These are phyloP conservation scores for Esperia sulphurella DNA, from an alignment of 2,888 invertebrate genomes.

Conservation along the genomic window DNA sequence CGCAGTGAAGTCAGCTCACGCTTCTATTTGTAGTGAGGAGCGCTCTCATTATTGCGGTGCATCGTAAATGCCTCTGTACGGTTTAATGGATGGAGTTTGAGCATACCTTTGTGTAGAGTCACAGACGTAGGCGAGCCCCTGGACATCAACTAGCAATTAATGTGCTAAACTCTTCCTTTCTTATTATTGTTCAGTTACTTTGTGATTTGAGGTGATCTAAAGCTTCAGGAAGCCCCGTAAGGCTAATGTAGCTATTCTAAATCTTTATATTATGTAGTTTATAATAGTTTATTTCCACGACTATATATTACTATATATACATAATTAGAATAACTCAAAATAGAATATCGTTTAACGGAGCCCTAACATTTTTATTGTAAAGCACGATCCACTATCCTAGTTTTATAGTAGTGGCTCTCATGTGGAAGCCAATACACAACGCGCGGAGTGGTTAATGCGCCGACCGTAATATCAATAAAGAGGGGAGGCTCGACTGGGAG, in stretches of 20 bases:
- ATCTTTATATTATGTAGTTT: too few species aligned
- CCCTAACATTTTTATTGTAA: constrained; percentile 29
- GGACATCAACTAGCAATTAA: constrained; percentile 3
- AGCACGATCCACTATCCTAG: constrained; percentile 36
- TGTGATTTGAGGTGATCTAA: too few species aligned
- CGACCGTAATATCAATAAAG: constrained; percentile 69
- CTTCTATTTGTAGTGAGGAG: constrained; percentile 53
- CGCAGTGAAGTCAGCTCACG: constrained; percentile 50
- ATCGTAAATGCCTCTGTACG: constrained; percentile 13
- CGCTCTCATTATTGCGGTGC: constrained; percentile 62
- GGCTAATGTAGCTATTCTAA: too few species aligned
- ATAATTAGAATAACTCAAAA: constrained; percentile 4
- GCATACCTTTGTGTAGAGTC: not conserved
- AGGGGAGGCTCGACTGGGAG: constrained; percentile 20
- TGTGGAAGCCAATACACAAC: constrained; percentile 57
- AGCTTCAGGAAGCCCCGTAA: too few species aligned
- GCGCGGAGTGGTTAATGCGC: constrained; percentile 63
- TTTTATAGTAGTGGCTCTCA: constrained; percentile 52
- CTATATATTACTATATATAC: not conserved
- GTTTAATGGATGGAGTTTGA: not conserved
- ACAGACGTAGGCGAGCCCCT: not conserved
- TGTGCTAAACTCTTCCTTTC: not conserved
- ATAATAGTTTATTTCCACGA: too few species aligned
- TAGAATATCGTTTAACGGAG: constrained; percentile 20
- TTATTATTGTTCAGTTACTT: too few species aligned